Percentiles rank a stretch among this genome's conserved stretches.
Conservation (phyloP, 2,113 vertebrate genomes). For the Patagioenas fasciata region DNA sequence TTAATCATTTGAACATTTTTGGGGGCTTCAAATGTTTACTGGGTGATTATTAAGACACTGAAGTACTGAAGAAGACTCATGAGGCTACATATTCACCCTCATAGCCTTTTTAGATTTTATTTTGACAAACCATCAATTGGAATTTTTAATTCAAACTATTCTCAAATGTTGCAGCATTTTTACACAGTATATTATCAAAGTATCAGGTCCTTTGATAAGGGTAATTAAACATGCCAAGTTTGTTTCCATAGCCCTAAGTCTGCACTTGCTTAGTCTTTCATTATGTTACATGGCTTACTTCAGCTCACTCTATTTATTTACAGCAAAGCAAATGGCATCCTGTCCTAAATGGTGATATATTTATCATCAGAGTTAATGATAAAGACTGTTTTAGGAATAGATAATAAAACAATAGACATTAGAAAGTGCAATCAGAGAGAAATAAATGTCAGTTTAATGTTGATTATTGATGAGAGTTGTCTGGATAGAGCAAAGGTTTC, state of each 20-base stretch:
- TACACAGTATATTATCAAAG: conserved; percentile 73
- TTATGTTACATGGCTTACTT: neutral
- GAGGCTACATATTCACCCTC: conserved; percentile 65
- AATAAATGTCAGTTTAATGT: neutral
- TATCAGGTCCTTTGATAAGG: conserved; percentile 69
- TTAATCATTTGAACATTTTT: conserved; percentile 77
- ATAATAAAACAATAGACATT: neutral
- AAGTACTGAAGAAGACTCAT: conserved; percentile 62
- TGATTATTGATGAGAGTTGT: neutral
- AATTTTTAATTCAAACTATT: conserved; percentile 78
- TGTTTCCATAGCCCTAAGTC: conserved; percentile 54
- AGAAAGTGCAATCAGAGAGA: neutral
- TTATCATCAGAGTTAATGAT: neutral
- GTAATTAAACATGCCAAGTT: conserved; percentile 76
- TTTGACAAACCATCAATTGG: conserved; percentile 78
- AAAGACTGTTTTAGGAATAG: neutral
- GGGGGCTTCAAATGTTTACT: conserved; percentile 75
- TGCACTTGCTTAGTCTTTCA: neutral
- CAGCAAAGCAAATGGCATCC: neutral
- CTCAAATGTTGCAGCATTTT: conserved; percentile 70
- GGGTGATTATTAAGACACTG: conserved; percentile 73
- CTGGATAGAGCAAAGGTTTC: neutral
- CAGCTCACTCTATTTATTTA: neutral
- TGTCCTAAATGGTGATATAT: neutral
- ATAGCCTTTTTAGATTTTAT: conserved; percentile 73